phyloP scores from a whole-genome alignment of 2,113 vertebrate genomes.

The human (Homo sapiens) region DNA sequence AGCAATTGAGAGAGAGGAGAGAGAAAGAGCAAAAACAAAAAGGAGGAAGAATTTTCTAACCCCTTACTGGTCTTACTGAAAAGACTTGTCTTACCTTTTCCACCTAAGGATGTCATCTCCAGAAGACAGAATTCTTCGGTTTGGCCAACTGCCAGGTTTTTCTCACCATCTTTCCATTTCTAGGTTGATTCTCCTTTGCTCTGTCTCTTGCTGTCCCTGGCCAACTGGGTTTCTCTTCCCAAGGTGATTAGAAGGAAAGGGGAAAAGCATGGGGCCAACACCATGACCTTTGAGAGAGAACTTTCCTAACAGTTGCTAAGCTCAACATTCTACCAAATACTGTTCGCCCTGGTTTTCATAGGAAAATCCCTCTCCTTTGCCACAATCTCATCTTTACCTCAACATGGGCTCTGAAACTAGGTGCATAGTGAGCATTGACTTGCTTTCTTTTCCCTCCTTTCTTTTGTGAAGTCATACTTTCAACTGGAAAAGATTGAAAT shows the following conservation, averaged over 20 bases:
- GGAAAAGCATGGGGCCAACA: background rate
- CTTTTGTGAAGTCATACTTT: conserved; percentile 24
- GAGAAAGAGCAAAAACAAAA: background rate
- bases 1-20: background rate
- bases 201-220: background rate
- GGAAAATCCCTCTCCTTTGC: background rate
- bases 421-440: background rate
- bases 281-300: background rate
- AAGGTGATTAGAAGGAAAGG: background rate
- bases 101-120: background rate
- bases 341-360: background rate
- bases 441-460: background rate
- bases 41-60: background rate
- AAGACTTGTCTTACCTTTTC: background rate
- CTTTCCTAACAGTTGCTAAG: background rate
- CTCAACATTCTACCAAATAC: background rate
- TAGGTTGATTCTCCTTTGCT: background rate
- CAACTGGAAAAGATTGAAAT: background rate
- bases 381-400: background rate
- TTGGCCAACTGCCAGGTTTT: background rate
- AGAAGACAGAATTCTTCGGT: background rate
- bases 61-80: background rate
- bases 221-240: background rate
- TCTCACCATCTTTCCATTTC: background rate
- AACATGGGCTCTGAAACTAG: background rate